These are phyloP conservation scores for Aspidiotus rigidus DNA, from an alignment of 2,888 invertebrate species.

Conservation along the genomic window DNA sequence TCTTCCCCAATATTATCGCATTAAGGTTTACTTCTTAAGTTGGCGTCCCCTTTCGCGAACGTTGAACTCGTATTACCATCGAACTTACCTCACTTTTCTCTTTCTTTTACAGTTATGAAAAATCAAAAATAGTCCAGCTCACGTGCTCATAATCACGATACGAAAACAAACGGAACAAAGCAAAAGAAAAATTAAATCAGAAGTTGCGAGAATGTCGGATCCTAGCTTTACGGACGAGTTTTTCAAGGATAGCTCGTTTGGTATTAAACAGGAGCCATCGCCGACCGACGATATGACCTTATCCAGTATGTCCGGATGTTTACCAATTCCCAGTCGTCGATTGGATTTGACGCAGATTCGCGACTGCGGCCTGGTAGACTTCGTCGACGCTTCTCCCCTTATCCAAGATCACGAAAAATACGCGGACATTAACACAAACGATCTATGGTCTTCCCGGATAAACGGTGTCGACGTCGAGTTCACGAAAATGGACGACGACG, in stretches of 20 bases:
- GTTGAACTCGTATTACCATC: background rate
- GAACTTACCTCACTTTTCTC: background rate
- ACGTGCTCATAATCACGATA: background rate
- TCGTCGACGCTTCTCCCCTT: constrained; percentile 22
- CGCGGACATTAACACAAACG: constrained; percentile 26
- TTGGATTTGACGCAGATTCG: constrained; percentile 16
- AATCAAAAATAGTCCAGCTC: background rate
- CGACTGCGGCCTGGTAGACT: constrained; percentile 18
- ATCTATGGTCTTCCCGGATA: constrained; percentile 26
- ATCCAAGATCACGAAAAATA: constrained; percentile 32
- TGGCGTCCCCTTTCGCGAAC: no score
- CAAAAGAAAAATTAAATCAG: background rate
- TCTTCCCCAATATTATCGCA: no score
- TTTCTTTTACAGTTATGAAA: constrained; percentile 24
- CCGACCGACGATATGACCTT: constrained; percentile 6
- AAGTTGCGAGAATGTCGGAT: constrained; percentile 20
- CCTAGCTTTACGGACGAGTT: constrained; percentile 27
- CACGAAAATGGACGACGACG: constrained; percentile 28
- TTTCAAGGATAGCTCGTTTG: constrained; percentile 25
- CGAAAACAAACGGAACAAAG: background rate
- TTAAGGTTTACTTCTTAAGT: no score
- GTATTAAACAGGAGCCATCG: constrained; percentile 21
- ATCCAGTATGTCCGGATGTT: constrained; percentile 23
- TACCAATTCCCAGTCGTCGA: constrained; percentile 28
- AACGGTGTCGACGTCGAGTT: constrained; percentile 22